Evolutionary conservation across 2,113 vertebrate species (phyloP).

Genomic region (Microtus richardsoni): DNA sequence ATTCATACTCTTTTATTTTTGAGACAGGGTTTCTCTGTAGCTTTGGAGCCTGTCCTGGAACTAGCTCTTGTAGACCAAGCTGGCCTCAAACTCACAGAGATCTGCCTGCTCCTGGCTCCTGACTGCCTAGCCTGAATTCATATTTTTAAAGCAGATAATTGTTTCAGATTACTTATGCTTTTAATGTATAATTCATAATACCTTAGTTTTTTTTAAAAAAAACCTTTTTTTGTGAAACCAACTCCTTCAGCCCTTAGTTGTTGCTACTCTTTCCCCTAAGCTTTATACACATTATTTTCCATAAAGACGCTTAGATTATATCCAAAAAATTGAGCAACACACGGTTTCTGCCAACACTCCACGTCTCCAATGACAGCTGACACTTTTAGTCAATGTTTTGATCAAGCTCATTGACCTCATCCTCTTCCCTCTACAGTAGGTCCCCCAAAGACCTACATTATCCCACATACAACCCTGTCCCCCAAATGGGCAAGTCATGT

Average conservation of each 20-base stretch:
- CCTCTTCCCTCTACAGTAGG: neutral
- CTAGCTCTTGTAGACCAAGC: too few species aligned
- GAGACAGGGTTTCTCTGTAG: too few species aligned
- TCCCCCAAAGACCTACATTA: neutral
- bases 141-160: neutral
- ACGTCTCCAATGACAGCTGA: neutral
- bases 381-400: neutral
- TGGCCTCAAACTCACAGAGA: too few species aligned
- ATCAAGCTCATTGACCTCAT: neutral
- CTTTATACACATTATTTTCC: neutral
- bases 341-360: neutral
- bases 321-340: neutral
- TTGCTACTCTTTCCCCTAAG: neutral
- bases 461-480: neutral
- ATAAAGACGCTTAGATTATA: constrained; percentile 21
- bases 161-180: constrained; percentile 5
- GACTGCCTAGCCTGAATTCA: neutral
- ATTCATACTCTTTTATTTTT: neutral
- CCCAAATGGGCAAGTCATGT: neutral
- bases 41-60: too few species aligned
- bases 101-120: too few species aligned
- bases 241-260: neutral
- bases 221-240: neutral
- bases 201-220: neutral
- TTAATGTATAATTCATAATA: neutral